Base-by-base conservation (phyloP, 2,888 invertebrate species). In the Stenurella melanura region DNA sequence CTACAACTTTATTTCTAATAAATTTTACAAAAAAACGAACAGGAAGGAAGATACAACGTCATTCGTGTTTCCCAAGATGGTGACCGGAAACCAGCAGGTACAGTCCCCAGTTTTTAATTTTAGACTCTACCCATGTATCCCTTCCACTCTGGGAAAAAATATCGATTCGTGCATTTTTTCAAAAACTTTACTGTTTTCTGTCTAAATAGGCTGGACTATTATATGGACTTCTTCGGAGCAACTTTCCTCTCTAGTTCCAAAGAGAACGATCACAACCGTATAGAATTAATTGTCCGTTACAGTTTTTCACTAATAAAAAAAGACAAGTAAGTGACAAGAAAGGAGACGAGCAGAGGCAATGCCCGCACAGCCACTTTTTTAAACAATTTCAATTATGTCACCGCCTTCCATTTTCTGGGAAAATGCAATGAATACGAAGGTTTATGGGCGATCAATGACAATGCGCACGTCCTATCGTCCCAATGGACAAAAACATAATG, bases 381-480 rank as follows among this genome's bases (percentile, higher is more conserved):
- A 75, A 79, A 75, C 80, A 77, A 79, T 80, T 80, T 79, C 78
- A 79, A 80, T 79, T 77, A 80, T 77, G 77, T 76, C 74, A 73
- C 67, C 68, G 77, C 69, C 76, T 67, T 76, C 75, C 73, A 78
- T 77, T 79, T 80, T 63, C 74, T 69, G 73, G 56, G 77, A 73
- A 78, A 79, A 81, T 78, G 80, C 81, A 83, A 79, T 78, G 78
- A 79, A 70, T 70, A 70, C 70, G 82, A 79, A 71, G 78, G 82
- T 81, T 83, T 84, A 83, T 83, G 78, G 83, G 60, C 83, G 83
- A 84, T 84, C 83, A 83, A 83, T 83, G 83, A 84, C 84, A 84
- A 84, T 83, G 83, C 81, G 82, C 84, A 83, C 84, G 83, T 83
- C 74, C 78, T 61, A 26, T 64, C 74, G 79, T 82, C 83, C 82